Evolutionary conservation across 2,888 invertebrate species (phyloP).

Genomic region (Watsonalla cultraria): DNA sequence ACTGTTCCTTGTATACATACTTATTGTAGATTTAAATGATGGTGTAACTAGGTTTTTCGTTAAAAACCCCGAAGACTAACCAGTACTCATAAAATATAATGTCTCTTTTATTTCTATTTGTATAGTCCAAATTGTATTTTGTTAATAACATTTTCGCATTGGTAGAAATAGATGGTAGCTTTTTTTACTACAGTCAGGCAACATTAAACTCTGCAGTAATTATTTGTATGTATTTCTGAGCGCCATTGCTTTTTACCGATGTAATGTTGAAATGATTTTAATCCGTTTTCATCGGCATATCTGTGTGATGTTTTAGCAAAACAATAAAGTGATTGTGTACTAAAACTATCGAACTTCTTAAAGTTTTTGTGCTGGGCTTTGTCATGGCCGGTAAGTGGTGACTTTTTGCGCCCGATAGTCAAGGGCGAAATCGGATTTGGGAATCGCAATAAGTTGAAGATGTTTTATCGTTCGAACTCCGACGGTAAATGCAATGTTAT

Average conservation of each 20-base stretch:
- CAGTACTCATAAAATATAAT: no score
- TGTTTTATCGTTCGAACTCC: constrained; percentile 80
- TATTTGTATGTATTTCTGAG: constrained; percentile 73
- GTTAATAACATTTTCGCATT: neutral
- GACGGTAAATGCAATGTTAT: constrained; percentile 79
- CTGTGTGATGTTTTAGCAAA: constrained; percentile 77
- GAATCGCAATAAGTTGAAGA: constrained; percentile 78
- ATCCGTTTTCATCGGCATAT: constrained; percentile 79
- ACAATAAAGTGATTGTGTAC: constrained; percentile 73
- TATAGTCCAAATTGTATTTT: no score
- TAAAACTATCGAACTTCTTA: constrained; percentile 74
- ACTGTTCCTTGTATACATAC: no score
- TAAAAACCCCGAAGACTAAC: no score
- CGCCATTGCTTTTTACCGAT: constrained; percentile 79
- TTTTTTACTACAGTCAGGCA: constrained; percentile 41
- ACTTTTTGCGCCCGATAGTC: constrained; percentile 77
- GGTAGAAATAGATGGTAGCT: constrained; percentile 34
- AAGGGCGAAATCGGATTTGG: constrained; percentile 78
- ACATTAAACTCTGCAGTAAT: constrained; percentile 69
- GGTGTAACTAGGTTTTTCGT: no score
- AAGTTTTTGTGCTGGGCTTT: constrained; percentile 80
- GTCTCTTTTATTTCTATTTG: no score
- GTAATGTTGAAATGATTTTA: constrained; percentile 79
- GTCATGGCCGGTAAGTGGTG: constrained; percentile 90
- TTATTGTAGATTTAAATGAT: no score